Conservation (phyloP, 92 coral and sea anemone species). For the Virgularia gustaviana region DNA sequence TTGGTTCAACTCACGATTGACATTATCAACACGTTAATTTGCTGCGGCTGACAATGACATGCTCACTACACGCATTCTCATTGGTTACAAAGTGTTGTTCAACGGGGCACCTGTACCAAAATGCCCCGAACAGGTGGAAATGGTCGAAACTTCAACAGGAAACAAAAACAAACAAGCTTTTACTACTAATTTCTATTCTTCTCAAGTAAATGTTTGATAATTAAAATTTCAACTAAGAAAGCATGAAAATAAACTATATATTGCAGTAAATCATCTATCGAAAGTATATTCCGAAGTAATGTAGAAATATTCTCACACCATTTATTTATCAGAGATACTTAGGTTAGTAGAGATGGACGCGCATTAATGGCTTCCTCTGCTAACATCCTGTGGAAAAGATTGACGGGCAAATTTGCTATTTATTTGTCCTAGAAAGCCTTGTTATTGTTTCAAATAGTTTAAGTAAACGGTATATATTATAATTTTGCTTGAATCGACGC, state of each 20-base stretch:
- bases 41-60: conserved; percentile 31
- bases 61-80: conserved; percentile 11
- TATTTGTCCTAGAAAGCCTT: conserved; percentile 31
- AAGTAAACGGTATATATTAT: conserved; percentile 39
- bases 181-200: conserved; percentile 40
- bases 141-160: conserved; percentile 40
- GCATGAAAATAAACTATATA: too few species aligned
- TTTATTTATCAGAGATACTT: too few species aligned
- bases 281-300: too few species aligned
- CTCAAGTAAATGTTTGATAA: conserved; percentile 39
- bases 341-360: too few species aligned
- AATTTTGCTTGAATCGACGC: conserved; percentile 31
- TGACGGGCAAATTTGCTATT: conserved; percentile 27
- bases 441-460: conserved; percentile 41
- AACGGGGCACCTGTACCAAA: conserved; percentile 47
- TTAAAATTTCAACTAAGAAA: conserved; percentile 17
- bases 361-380: too few species aligned
- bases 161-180: conserved; percentile 41
- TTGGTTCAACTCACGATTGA: conserved; percentile 25
- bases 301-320: too few species aligned
- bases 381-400: neutral
- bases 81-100: conserved; percentile 30
- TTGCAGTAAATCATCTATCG: too few species aligned
- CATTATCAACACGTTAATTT: conserved; percentile 42
- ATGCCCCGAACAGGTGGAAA: conserved; percentile 41